phyloP scores from a whole-genome alignment of 2,797 vertebrate genomes.

The Benthosema pterotum region DNA sequence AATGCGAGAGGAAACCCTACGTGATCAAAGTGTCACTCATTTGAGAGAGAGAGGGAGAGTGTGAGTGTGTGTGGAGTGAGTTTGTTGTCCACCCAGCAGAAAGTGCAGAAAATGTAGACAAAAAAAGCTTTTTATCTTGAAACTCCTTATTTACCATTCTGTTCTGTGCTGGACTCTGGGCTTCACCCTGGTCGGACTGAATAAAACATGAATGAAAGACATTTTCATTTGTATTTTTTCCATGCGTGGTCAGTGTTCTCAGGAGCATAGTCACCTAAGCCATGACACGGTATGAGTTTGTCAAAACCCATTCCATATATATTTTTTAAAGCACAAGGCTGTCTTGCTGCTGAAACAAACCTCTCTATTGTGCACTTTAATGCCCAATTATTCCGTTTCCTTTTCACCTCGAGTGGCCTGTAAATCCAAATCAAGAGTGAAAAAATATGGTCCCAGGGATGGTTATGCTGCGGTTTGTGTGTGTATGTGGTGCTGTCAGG shows the following conservation, averaged over 20 bases:
- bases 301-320: constrained; percentile 11
- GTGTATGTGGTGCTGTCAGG: constrained; percentile 42
- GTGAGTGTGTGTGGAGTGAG: constrained; percentile 23
- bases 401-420: constrained; percentile 38
- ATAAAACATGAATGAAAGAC: constrained; percentile 49
- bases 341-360: constrained; percentile 34
- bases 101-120: constrained; percentile 40
- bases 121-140: constrained; percentile 14
- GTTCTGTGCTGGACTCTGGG: constrained; percentile 48
- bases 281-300: neutral
- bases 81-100: constrained; percentile 21
- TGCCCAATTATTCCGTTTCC: constrained; percentile 28
- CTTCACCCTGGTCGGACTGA: constrained; percentile 43
- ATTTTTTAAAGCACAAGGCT: neutral
- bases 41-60: constrained; percentile 1
- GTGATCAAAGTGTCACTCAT: constrained; percentile 18
- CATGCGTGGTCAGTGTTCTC: constrained; percentile 14
- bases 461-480: constrained; percentile 45
- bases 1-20: constrained; percentile 23
- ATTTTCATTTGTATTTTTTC: constrained; percentile 22
- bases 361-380: constrained; percentile 30
- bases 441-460: constrained; percentile 18
- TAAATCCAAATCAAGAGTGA: constrained; percentile 46
- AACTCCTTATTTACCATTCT: constrained; percentile 31
- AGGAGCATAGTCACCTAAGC: neutral